These are phyloP conservation scores for Dromiciops gliroides DNA, from an alignment of 2,113 vertebrate species.

Conservation along the genomic window DNA sequence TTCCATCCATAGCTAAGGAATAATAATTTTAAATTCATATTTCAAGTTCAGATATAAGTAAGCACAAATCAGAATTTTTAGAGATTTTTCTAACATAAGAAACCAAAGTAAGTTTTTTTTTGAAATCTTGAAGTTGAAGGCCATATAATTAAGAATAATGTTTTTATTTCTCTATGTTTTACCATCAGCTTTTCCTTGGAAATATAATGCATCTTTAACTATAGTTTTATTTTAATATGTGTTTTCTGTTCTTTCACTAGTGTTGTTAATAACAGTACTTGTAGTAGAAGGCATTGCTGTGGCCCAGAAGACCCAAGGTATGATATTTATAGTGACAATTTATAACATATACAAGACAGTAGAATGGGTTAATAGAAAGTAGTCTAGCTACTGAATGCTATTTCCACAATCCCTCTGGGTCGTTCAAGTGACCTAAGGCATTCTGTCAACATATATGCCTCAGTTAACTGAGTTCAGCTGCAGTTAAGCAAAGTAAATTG, in stretches of 20 bases:
- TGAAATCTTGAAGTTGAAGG: constrained; percentile 7
- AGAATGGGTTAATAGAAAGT: background rate
- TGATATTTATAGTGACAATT: background rate
- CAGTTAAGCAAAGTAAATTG: background rate
- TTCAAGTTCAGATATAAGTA: background rate
- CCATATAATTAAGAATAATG: background rate
- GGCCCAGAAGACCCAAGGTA: constrained; percentile 97
- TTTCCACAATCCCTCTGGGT: background rate
- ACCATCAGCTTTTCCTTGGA: constrained; percentile 23
- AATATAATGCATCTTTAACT: background rate
- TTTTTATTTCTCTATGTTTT: constrained; percentile 1
- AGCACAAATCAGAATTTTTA: background rate
- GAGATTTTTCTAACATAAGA: background rate
- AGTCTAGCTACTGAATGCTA: background rate
- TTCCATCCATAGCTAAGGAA: background rate
- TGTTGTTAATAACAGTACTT: constrained; percentile 93
- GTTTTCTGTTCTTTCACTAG: constrained; percentile 84
- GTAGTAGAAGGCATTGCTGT: constrained; percentile 95
- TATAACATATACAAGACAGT: background rate
- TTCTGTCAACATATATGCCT: background rate
- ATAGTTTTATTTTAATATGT: constrained; percentile 60
- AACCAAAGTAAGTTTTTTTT: background rate
- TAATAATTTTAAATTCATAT: background rate
- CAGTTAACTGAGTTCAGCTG: background rate
- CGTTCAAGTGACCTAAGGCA: background rate